Base-by-base conservation (phyloP, 2,113 vertebrate species). In the Acanthochromis polyacanthus region DNA sequence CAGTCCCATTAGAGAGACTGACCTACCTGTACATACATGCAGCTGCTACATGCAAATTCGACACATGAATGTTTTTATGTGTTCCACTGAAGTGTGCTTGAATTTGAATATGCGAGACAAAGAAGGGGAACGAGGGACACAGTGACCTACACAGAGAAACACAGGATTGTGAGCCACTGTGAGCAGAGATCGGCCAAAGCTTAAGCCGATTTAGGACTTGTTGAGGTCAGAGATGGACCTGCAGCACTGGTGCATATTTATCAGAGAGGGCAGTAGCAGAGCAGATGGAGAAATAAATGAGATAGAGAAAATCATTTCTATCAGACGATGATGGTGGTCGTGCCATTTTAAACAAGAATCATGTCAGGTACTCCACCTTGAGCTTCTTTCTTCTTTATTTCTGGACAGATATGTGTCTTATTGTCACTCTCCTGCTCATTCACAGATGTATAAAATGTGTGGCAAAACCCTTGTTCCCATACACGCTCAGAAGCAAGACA, bases 261-360 rank as follows among this genome's bases (percentile, higher is more conserved):
- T 74, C 57, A 78, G 59, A 71, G 71, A 71, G 72, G 64, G 25
- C 64, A 64, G 75, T 19, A 28, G 22, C 48, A 46, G 28, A 66
- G 76, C 82, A 87, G 82, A 86, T 80, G 73, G 75, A 84, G 63
- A 77, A 88, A 84, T 81, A 86, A 84, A 84, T 40, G 71, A 81
- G 74, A 76, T 51, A 45, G 51, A 82, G 55, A 81, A 84, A 88
- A 84, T 81, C 83, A 67, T 55, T 81, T 53, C 60, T 68, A 43
- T 85, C 84, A 85, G 72, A 84, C 81, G 84, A 58, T 40, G 61
- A 71, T 62, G 80, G 74, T 23, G 45, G 72, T 67, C 66, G 64
- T 79, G 83, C 84, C 72, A 72, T 74, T 76, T 84, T 71, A 89
- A 84, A 89, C 82, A 64, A 68, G 61, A 50, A 84, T 79, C 75